Conservation (phyloP, 2,113 vertebrate genomes). For the Circaetus gallicus region DNA sequence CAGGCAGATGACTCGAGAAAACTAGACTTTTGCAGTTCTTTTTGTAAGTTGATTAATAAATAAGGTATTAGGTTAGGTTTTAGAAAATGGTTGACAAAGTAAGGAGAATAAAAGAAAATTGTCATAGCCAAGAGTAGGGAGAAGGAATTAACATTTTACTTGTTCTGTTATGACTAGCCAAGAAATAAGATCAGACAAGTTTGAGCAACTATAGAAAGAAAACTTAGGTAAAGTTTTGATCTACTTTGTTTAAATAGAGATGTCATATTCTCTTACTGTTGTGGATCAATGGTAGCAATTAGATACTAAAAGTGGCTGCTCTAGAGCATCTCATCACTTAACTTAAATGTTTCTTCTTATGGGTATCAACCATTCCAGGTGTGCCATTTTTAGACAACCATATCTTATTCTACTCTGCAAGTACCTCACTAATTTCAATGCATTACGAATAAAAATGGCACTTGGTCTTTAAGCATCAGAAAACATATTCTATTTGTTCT, state of each 20-base stretch:
- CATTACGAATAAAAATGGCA: not conserved
- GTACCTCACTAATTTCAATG: not conserved
- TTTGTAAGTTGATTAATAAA: not conserved
- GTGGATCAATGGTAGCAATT: not conserved
- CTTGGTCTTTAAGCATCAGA: not conserved
- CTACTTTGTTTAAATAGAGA: not conserved
- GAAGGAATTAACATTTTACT: not conserved
- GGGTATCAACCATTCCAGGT: not conserved
- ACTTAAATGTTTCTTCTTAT: not conserved
- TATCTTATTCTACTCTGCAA: not conserved
- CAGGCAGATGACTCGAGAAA: not conserved
- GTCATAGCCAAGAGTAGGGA: not conserved
- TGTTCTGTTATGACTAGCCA: not conserved
- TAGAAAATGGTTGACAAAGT: not conserved
- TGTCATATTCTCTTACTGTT: not conserved
- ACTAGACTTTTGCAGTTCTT: not conserved
- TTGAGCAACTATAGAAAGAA: not conserved
- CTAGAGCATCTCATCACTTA: not conserved
- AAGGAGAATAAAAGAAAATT: not conserved
- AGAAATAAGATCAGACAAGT: not conserved
- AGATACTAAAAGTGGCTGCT: not conserved
- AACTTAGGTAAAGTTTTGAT: not conserved
- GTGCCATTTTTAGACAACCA: not conserved
- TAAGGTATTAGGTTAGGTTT: not conserved
- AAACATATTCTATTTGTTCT: not conserved